Conservation (phyloP, 2,797 vertebrate species). For the Poeciliopsis infans region DNA sequence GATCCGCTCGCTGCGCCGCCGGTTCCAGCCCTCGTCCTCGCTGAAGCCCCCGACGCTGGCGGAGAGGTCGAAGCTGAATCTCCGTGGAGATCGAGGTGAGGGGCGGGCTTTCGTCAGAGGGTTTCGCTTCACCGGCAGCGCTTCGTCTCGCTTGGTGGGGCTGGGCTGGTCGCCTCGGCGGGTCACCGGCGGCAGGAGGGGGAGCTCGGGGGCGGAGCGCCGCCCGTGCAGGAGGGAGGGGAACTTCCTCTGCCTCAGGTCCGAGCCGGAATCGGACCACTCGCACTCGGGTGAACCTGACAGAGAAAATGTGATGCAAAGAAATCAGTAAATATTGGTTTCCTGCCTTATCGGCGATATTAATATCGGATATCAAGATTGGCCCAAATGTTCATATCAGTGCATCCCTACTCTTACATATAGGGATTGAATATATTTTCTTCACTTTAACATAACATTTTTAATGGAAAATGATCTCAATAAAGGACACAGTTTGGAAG, state of each 20-base stretch:
- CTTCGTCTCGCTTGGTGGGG: conserved; percentile 83
- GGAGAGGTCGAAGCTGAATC: conserved; percentile 87
- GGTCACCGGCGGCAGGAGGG: conserved; percentile 77
- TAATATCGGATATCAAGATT: no score
- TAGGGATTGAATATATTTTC: no score
- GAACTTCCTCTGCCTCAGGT: conserved; percentile 89
- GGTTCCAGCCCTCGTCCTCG: conserved; percentile 92
- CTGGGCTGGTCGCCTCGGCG: conserved; percentile 75
- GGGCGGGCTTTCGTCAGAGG: conserved; percentile 61
- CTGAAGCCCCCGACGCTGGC: conserved; percentile 78
- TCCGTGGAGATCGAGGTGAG: conserved; percentile 74
- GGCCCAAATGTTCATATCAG: no score
- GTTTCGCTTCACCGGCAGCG: conserved; percentile 82
- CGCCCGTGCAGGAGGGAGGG: conserved; percentile 87
- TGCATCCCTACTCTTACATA: no score
- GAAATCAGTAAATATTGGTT: no score
- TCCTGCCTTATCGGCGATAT: no score
- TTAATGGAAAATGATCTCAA: no score
- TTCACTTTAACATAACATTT: no score
- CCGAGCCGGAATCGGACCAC: conserved; percentile 92
- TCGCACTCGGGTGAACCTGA: conserved; percentile 87
- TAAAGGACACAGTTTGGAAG: no score
- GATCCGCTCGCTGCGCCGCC: conserved; percentile 94
- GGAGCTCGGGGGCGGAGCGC: conserved; percentile 84
- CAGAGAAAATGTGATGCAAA: not conserved